Evolutionary conservation across 2,888 invertebrate genomes (phyloP).

Genomic region (Helobdella robusta): DNA sequence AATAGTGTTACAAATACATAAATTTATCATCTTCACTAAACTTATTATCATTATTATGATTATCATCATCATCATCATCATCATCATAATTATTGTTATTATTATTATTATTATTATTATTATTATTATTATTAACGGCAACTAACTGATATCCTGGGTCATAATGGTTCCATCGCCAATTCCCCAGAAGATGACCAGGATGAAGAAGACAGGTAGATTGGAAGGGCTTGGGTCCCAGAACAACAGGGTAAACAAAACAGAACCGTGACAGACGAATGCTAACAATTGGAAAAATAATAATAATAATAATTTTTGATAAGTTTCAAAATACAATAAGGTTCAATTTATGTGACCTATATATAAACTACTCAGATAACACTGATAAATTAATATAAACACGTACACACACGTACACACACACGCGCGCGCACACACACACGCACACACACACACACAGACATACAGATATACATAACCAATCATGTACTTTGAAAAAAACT

Average conservation of each 20-base stretch:
- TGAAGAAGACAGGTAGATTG: conserved; percentile 37
- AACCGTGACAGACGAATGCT: conserved; percentile 40
- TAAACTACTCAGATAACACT: too few species aligned
- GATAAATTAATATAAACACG: too few species aligned
- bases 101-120: too few species aligned
- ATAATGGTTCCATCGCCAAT: conserved; percentile 45
- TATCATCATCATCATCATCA: background rate
- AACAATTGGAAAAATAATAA: conserved; percentile 16
- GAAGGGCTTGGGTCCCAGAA: conserved; percentile 40
- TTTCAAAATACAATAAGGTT: too few species aligned
- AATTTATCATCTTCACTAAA: too few species aligned
- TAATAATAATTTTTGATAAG: background rate
- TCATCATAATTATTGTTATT: too few species aligned
- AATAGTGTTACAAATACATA: too few species aligned
- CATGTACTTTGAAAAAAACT: background rate
- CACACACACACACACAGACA: background rate
- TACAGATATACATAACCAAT: background rate
- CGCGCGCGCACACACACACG: too few species aligned
- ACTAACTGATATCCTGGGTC: conserved; percentile 45
- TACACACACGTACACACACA: too few species aligned
- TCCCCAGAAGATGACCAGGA: conserved; percentile 43
- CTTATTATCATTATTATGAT: background rate
- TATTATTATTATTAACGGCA: background rate
- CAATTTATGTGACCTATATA: too few species aligned
- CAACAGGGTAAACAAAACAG: conserved; percentile 38